These are phyloP conservation scores for Octopus bimaculoides DNA, from an alignment of 1,140 invertebrate species.

Conservation along the genomic window DNA sequence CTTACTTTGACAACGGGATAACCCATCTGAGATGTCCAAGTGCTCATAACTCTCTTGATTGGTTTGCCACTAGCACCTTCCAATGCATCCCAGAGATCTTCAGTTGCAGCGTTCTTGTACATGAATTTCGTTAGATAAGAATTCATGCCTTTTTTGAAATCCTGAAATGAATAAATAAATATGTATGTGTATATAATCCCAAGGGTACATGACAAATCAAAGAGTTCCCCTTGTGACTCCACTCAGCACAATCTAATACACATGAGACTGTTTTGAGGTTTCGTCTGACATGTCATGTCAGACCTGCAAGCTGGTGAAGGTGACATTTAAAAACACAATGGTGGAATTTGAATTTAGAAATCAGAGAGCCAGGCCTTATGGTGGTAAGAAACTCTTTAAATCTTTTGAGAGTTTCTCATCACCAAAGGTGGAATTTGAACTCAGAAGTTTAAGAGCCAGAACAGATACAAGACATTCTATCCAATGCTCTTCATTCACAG, in stretches of 20 bases:
- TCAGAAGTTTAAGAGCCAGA: no score
- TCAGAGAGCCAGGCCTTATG: no score
- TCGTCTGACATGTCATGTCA: neutral
- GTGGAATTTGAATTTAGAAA: no score
- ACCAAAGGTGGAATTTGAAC: no score
- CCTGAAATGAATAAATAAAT: slow-evolving; percentile 52
- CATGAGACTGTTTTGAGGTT: neutral
- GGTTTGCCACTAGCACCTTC: slow-evolving; percentile 87
- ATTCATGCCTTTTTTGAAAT: slow-evolving; percentile 94
- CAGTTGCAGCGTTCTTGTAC: slow-evolving; percentile 88
- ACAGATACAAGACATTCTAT: no score
- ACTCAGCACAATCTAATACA: neutral
- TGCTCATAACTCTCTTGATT: slow-evolving; percentile 88
- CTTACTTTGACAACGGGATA: slow-evolving; percentile 60
- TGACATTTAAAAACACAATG: neutral
- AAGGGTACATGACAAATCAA: neutral
- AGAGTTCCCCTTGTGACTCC: neutral
- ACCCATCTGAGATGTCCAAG: slow-evolving; percentile 92
- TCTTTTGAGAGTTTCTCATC: no score
- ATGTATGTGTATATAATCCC: neutral
- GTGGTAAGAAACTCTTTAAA: no score
- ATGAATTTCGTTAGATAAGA: slow-evolving; percentile 84
- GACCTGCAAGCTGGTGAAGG: neutral
- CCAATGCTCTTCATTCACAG: no score
- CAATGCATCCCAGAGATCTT: slow-evolving; percentile 90